A percentile compares a stretch with the other conserved stretches of the same genome.
Evolutionary conservation across 2,113 vertebrate genomes (phyloP).

Genomic region (Erythrocercus mccallii): DNA sequence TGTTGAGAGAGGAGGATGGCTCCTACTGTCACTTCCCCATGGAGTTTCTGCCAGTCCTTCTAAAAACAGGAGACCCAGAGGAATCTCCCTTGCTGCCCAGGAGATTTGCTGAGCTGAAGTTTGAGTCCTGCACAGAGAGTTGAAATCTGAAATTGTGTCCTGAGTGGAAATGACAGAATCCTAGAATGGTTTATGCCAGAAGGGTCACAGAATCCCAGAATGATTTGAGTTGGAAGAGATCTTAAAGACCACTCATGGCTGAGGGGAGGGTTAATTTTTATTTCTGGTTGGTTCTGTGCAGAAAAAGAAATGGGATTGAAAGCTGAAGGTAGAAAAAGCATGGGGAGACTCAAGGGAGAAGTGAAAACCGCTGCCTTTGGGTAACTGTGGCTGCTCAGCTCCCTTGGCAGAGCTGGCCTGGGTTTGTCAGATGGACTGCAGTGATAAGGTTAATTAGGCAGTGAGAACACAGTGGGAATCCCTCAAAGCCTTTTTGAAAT

Average conservation of each 20-base stretch:
- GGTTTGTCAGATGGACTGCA: not conserved
- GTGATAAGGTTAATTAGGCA: not conserved
- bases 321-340: not conserved
- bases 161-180: not conserved
- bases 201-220: not conserved
- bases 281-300: not conserved
- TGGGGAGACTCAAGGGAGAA: not conserved
- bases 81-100: not conserved
- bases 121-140: not conserved
- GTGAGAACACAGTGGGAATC: not conserved
- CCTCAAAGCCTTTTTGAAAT: not conserved
- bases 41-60: not conserved
- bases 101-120: not conserved
- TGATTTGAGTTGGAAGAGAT: not conserved
- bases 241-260: not conserved
- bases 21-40: fast-evolving
- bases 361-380: not conserved
- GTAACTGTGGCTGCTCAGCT: not conserved
- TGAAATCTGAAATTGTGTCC: not conserved
- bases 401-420: not conserved
- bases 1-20: not conserved
- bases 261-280: not conserved
- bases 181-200: not conserved
- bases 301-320: not conserved
- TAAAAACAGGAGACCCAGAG: not conserved